Evolutionary conservation across 2,797 vertebrate genomes (phyloP).

Genomic region (Oceanodroma leucorhoa): DNA sequence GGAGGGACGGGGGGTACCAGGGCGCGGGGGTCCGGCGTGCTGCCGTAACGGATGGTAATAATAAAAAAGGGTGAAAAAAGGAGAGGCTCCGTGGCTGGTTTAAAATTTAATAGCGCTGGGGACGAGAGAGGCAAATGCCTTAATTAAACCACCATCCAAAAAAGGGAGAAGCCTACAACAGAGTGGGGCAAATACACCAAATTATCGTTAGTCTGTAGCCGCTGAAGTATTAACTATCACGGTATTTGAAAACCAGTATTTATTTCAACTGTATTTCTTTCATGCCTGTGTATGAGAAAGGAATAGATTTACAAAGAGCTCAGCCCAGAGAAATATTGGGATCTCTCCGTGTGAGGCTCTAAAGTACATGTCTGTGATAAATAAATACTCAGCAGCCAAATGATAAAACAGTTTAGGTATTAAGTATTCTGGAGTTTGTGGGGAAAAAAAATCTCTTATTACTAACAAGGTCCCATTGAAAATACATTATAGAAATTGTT

Average conservation of each 20-base stretch:
- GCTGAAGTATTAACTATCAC: not conserved
- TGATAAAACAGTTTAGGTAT: not conserved
- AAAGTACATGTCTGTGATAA: not conserved
- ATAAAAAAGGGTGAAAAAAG: slow-evolving; percentile 38
- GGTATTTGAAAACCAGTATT: slow-evolving; percentile 30
- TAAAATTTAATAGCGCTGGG: slow-evolving; percentile 57
- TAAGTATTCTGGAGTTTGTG: slow-evolving; percentile 23
- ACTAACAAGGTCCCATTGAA: slow-evolving; percentile 20
- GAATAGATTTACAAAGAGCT: slow-evolving; percentile 29
- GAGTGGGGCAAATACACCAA: not conserved
- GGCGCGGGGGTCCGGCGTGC: not conserved
- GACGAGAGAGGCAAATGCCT: slow-evolving; percentile 37
- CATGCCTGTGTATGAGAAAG: slow-evolving; percentile 27
- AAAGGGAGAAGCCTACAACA: not conserved
- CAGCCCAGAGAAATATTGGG: not conserved
- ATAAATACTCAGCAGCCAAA: slow-evolving; percentile 23
- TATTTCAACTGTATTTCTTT: slow-evolving; percentile 45
- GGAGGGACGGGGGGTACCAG: slow-evolving; percentile 4
- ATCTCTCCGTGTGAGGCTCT: not conserved
- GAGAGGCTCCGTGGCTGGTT: not conserved
- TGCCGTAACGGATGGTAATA: not conserved
- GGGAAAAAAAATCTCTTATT: not conserved
- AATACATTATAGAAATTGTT: slow-evolving; percentile 29
- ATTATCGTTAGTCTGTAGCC: slow-evolving; percentile 23
- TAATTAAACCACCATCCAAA: slow-evolving; percentile 35